Evolutionary conservation across 2,797 vertebrate species (phyloP).

Genomic region (Sardinella longiceps): DNA sequence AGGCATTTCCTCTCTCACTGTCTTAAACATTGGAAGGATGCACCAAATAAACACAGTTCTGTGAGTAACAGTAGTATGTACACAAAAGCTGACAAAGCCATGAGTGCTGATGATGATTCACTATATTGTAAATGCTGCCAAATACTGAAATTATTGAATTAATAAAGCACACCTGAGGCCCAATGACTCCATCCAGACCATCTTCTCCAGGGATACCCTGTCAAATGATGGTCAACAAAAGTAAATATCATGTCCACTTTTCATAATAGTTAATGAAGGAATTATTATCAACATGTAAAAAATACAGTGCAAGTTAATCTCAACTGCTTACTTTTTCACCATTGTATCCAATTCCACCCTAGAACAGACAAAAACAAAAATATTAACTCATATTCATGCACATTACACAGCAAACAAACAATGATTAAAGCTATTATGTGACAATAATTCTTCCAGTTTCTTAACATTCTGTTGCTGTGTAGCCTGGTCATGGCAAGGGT

Average conservation of each 20-base stretch:
- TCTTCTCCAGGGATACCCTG: constrained; percentile 80
- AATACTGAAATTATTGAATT: neutral
- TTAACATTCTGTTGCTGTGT: no score
- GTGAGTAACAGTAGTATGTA: no score
- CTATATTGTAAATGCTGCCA: no score
- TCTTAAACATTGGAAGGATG: no score
- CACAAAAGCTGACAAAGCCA: neutral
- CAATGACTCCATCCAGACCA: constrained; percentile 78
- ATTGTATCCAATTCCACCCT: constrained; percentile 80
- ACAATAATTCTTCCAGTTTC: no score
- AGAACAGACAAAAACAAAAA: constrained; percentile 15
- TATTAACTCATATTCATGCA: neutral
- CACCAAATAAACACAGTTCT: no score
- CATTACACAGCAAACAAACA: neutral
- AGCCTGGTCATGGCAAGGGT: no score
- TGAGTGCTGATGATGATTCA: no score
- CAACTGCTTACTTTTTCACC: constrained; percentile 76
- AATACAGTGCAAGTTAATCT: no score
- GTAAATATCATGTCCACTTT: neutral
- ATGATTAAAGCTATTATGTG: no score
- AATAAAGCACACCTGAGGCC: constrained; percentile 83
- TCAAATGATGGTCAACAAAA: neutral
- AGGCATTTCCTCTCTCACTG: neutral
- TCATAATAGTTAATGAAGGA: neutral
- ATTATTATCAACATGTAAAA: no score